A percentile compares a stretch with the other conserved stretches of the same genome.
Evolutionary conservation across 2,888 invertebrate species (phyloP).

Genomic region (Aphodius granarius): DNA sequence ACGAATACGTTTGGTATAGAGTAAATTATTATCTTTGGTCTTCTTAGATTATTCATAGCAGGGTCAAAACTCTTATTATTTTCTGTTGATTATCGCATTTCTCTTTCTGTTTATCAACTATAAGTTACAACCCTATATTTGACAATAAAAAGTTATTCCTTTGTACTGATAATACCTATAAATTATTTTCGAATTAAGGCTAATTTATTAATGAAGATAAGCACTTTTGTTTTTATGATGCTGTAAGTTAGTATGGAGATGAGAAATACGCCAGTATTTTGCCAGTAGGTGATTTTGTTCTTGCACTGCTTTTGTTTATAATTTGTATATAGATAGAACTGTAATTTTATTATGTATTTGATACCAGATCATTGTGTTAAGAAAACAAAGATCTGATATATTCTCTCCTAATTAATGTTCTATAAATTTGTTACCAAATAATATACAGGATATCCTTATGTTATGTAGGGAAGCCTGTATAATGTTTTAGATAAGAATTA

Average conservation of each 20-base stretch:
- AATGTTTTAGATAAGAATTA: conserved; percentile 18
- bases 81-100: neutral
- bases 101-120: neutral
- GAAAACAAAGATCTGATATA: neutral
- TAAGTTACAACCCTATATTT: neutral
- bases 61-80: neutral
- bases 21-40: conserved; percentile 57
- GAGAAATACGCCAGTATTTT: conserved; percentile 1
- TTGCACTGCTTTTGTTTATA: neutral
- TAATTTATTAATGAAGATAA: neutral
- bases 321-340: neutral
- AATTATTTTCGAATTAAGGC: neutral
- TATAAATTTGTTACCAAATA: conserved; percentile 23
- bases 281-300: neutral
- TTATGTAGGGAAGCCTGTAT: conserved; percentile 10
- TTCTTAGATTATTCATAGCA: no score
- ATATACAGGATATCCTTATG: conserved; percentile 5
- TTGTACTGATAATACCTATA: neutral
- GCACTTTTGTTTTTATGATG: neutral
- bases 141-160: neutral
- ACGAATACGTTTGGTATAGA: conserved; percentile 97
- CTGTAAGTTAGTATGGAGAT: neutral
- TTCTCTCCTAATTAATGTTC: neutral
- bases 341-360: conserved; percentile 4
- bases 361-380: neutral